phyloP scores from a whole-genome alignment of 2,113 vertebrate genomes.

The Sphyrna mokarran region DNA sequence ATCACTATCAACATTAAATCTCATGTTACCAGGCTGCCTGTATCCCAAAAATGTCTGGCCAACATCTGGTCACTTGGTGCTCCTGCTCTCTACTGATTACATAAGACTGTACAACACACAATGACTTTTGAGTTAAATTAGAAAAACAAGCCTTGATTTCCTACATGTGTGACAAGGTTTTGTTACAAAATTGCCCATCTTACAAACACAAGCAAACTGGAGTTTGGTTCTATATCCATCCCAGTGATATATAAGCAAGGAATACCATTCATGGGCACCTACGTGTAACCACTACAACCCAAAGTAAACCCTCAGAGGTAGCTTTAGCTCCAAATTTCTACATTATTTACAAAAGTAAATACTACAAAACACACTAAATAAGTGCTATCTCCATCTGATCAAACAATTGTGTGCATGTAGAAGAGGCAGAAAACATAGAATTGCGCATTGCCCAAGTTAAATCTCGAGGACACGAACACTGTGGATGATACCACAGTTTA shows the following conservation, averaged over 20 bases:
- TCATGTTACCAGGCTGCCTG: background rate
- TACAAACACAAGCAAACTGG: background rate
- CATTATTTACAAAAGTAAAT: conserved; percentile 19
- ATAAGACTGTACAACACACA: background rate
- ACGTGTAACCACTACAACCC: background rate
- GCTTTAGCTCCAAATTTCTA: conserved; percentile 11
- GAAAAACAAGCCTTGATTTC: background rate
- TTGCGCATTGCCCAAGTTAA: background rate
- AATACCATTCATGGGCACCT: background rate
- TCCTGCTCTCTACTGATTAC: background rate
- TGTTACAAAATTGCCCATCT: background rate
- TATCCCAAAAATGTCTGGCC: background rate
- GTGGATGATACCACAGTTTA: background rate
- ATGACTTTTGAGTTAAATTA: background rate
- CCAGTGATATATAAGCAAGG: background rate
- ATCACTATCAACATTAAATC: background rate
- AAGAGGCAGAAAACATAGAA: background rate
- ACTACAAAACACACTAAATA: conserved; percentile 15
- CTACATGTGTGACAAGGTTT: background rate
- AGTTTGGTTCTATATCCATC: background rate
- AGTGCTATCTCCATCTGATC: background rate
- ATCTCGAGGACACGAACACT: background rate
- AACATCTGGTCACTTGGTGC: background rate
- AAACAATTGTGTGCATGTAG: background rate
- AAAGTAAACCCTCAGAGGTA: conserved; percentile 27